These are phyloP conservation scores for Brachionus sp. DNA, from an alignment of 1,140 invertebrate genomes.

Conservation along the genomic window DNA sequence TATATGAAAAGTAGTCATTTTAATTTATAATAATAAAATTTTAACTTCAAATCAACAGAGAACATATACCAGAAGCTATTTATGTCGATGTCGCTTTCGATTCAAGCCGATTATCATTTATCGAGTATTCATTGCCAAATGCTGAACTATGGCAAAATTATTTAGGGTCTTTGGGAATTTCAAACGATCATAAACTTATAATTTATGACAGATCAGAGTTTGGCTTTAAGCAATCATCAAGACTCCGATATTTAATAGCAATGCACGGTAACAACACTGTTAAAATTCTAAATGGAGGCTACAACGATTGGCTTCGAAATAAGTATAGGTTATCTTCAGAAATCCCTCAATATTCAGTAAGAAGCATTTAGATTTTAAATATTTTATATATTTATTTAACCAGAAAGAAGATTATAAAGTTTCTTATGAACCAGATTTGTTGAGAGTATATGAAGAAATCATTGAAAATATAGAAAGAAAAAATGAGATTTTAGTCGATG, in stretches of 20 bases:
- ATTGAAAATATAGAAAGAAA: neutral
- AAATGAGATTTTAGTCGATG: neutral
- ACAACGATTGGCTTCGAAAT: slow-evolving; percentile 48
- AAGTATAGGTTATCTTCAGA: neutral
- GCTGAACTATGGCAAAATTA: slow-evolving; percentile 47
- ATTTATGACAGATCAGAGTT: slow-evolving; percentile 47
- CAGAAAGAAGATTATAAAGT: neutral
- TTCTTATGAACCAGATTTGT: neutral
- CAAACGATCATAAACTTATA: slow-evolving; percentile 47
- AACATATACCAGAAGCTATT: slow-evolving; percentile 1
- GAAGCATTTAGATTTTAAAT: neutral
- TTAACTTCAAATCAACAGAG: neutral
- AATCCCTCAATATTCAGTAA: neutral
- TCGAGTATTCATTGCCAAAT: slow-evolving; percentile 48
- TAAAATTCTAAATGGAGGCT: slow-evolving; percentile 49
- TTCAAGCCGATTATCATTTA: neutral
- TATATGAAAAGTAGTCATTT: neutral
- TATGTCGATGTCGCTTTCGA: neutral
- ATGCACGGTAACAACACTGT: slow-evolving; percentile 48
- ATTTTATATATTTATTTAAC: neutral
- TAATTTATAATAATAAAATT: neutral
- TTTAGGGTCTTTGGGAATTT: slow-evolving; percentile 47
- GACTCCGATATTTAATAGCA: slow-evolving; percentile 50
- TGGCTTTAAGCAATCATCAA: slow-evolving; percentile 48
- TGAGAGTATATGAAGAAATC: neutral